Percentiles rank a stretch among this genome's conserved stretches.
These are phyloP conservation scores for Galerucella calmariensis DNA, from an alignment of 2,888 invertebrate genomes.

Conservation along the genomic window DNA sequence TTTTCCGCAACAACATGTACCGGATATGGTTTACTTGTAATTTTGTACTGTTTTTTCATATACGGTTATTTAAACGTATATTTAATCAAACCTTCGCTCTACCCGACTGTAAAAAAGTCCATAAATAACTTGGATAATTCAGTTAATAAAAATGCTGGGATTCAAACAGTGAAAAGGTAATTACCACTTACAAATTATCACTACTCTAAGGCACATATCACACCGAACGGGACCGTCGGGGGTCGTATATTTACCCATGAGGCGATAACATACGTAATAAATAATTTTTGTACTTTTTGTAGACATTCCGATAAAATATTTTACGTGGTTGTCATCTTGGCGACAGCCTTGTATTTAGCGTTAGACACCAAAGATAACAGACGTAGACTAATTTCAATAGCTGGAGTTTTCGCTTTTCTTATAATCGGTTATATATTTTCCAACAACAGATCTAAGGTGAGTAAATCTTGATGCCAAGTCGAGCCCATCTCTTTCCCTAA, in stretches of 20 bases:
- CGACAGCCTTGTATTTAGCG: slow-evolving; percentile 71
- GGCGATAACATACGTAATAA: too few species aligned
- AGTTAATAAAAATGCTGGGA: not conserved
- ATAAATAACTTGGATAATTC: slow-evolving; percentile 33
- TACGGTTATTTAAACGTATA: slow-evolving; percentile 43
- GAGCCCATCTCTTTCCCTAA: too few species aligned
- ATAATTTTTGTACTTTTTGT: slow-evolving; percentile 40
- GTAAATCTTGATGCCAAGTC: slow-evolving; percentile 38
- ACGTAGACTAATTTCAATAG: slow-evolving; percentile 74
- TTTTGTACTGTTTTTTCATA: slow-evolving; percentile 47
- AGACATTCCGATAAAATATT: slow-evolving; percentile 67
- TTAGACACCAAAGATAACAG: slow-evolving; percentile 72
- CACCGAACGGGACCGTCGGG: too few species aligned
- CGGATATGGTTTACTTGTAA: slow-evolving; percentile 51
- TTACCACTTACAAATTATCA: not conserved
- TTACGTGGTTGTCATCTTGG: slow-evolving; percentile 65
- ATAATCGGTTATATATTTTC: slow-evolving; percentile 74
- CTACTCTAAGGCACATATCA: too few species aligned
- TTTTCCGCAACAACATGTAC: slow-evolving; percentile 44
- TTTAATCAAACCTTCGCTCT: slow-evolving; percentile 42
- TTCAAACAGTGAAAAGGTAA: not conserved
- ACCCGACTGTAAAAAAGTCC: slow-evolving; percentile 45
- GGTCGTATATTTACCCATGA: too few species aligned
- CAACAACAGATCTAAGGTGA: slow-evolving; percentile 68
- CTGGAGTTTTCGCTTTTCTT: slow-evolving; percentile 75